Conservation (phyloP, 1,140 invertebrate genomes). For the Hylaeus volcanicus region DNA sequence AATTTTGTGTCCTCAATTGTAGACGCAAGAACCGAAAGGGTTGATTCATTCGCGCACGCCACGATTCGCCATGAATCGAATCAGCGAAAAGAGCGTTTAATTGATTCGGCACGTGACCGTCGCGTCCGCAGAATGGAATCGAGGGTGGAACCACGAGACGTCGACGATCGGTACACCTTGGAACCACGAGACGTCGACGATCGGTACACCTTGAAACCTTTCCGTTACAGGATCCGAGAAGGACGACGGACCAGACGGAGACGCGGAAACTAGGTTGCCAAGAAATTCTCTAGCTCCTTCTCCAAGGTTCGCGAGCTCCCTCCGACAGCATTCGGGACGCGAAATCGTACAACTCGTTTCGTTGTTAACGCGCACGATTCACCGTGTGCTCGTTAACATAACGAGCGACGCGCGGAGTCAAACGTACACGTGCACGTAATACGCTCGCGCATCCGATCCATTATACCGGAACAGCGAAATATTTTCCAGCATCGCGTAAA, state of each 20-base stretch:
- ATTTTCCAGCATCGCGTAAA: background rate
- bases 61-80: too few relatives aligned
- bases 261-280: background rate
- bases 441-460: background rate
- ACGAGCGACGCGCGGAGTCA: conserved; percentile 7
- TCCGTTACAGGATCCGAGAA: background rate
- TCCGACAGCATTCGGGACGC: background rate
- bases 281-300: background rate
- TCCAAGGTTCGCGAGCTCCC: background rate
- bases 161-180: too few relatives aligned
- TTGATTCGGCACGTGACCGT: too few relatives aligned
- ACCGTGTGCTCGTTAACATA: conserved; percentile 9
- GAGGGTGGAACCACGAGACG: too few relatives aligned
- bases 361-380: background rate
- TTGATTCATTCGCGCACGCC: too few relatives aligned
- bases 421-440: background rate
- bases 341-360: conserved; percentile 4
- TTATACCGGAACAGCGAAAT: conserved; percentile 19
- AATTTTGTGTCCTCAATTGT: too few relatives aligned
- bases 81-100: too few relatives aligned
- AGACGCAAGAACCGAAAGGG: too few relatives aligned
- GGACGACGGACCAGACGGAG: background rate
- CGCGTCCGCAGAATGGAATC: too few relatives aligned
- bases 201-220: background rate
- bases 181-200: too few relatives aligned